Evolutionary conservation across 2,113 vertebrate species (phyloP).

Genomic region (Parotia lawesii): DNA sequence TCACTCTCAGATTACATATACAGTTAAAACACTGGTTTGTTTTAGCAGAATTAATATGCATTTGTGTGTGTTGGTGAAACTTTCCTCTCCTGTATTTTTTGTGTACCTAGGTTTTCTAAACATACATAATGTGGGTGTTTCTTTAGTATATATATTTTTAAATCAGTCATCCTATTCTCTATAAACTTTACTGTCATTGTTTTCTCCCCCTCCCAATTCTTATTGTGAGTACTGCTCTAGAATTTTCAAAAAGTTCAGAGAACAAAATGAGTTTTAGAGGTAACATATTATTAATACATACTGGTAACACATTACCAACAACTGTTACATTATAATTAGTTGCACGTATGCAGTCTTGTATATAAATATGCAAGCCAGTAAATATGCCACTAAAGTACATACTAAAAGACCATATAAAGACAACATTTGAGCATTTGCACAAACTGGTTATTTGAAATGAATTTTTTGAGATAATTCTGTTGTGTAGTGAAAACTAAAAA

Average conservation of each 20-base stretch:
- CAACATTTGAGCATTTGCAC: background rate
- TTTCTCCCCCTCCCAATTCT: background rate
- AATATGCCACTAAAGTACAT: background rate
- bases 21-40: background rate
- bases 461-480: background rate
- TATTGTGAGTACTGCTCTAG: background rate
- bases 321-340: background rate
- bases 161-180: background rate
- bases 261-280: background rate
- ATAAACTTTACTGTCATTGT: background rate
- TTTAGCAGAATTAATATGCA: background rate
- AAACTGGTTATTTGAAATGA: background rate
- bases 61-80: background rate
- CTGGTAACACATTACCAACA: background rate
- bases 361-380: background rate
- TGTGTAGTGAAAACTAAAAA: background rate
- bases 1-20: background rate
- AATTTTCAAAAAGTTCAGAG: background rate
- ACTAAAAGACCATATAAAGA: background rate
- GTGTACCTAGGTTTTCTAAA: background rate
- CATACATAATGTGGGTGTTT: accelerated
- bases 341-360: background rate
- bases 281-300: background rate
- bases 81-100: background rate
- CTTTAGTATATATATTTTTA: background rate